These are phyloP conservation scores for Rotaria sp. DNA, from an alignment of 2,888 invertebrate genomes.

Conservation along the genomic window DNA sequence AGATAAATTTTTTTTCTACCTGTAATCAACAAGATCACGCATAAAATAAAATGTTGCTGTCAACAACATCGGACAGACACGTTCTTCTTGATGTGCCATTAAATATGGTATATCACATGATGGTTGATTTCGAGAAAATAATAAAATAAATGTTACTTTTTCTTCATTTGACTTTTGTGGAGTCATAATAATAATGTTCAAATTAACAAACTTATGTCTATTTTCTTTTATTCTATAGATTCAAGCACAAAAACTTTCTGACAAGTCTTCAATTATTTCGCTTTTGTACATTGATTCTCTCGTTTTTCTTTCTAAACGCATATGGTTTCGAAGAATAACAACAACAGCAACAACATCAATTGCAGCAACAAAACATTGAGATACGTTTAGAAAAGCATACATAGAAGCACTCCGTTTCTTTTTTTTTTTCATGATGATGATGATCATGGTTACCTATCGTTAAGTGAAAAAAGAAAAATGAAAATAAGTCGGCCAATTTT, in stretches of 20 bases:
- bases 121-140: background rate
- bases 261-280: background rate
- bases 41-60: conserved; percentile 3
- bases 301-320: background rate
- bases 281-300: background rate
- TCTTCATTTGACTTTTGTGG: background rate
- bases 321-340: background rate
- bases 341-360: background rate
- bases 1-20: background rate
- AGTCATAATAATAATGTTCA: background rate
- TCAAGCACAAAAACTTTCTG: background rate
- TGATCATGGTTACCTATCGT: background rate
- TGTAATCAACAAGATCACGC: conserved; percentile 21
- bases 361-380: background rate
- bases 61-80: background rate
- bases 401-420: background rate
- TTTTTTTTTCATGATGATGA: background rate
- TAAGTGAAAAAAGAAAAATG: background rate
- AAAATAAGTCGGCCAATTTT: background rate
- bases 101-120: conserved; percentile 6
- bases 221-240: background rate
- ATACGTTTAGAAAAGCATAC: background rate
- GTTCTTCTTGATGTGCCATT: background rate
- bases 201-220: background rate
- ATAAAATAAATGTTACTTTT: background rate